Evolutionary conservation across 2,113 vertebrate species (phyloP), one percentile per base, ranked within the genome.

Genomic region (Takifugu bimaculatus): DNA sequence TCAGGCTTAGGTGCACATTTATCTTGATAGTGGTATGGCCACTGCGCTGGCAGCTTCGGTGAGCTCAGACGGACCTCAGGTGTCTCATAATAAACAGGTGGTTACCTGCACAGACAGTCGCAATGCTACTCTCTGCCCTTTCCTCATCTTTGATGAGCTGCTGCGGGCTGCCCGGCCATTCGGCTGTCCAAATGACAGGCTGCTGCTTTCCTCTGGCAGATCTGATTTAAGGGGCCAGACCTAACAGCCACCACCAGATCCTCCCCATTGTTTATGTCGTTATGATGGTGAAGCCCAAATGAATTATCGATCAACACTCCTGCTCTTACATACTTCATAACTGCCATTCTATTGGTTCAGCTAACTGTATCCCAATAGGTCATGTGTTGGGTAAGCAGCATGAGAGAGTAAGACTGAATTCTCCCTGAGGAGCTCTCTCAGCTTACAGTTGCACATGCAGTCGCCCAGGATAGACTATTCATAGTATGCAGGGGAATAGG

Each of bases 111-210:
- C 57, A 70, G 80, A 74, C 80, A 79, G 72, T 6, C 54, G 29
- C 67, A 60, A 43, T 32, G 12, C 65, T 54, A 50, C 70, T 71
- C 65, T 54, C 66, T 85, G 74, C 64, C 74, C 74, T 74, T 87
- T 83, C 62, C 60, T 45, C 9, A 29, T 61, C 80, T 78, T 69
- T 80, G 80, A 81, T 76, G 80, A 66, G 70, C 62, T 85, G 78
- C 74, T 68, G 51, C 60, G 29, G 15, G 44, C 65, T 28, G 27
- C 61, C 65, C 7, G 52, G 67, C 66, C 32, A 42, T 58, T 62
- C 7, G 52, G 67, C 66, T 28, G 45, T 58, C 74, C 62, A 79
- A 62, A 65, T 45, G 61, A 75, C 73, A 66, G 65, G 50, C 68
- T 60, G 71, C 76, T 47, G 52, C 58, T 55, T 54, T 45, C 49